These are phyloP conservation scores for Phylloscopus trochiloides DNA, from an alignment of 2,113 vertebrate species.

Conservation along the genomic window DNA sequence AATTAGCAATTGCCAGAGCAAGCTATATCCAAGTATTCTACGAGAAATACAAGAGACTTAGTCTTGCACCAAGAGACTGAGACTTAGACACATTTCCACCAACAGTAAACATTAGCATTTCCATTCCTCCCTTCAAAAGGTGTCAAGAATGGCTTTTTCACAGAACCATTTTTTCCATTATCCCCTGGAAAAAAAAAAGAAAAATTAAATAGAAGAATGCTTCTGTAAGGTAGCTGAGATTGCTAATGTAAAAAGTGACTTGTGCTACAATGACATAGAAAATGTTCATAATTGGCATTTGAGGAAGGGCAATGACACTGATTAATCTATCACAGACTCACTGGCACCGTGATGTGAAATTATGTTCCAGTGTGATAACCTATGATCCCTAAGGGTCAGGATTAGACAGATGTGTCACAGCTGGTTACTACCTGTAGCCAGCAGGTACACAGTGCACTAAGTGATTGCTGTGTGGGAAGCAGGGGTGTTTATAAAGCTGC, in stretches of 20 bases:
- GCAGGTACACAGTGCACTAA: rapidly evolving
- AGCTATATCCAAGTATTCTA: background rate
- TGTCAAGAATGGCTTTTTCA: background rate
- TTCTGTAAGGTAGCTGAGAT: background rate
- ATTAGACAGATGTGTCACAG: background rate
- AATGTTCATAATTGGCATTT: background rate
- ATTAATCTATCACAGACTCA: background rate
- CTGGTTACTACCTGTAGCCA: background rate
- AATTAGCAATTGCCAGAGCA: background rate
- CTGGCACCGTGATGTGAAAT: background rate
- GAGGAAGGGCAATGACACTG: background rate
- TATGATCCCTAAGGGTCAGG: background rate
- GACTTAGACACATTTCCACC: background rate
- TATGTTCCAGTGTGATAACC: background rate
- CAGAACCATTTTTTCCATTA: background rate
- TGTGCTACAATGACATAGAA: background rate
- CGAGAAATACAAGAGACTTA: background rate
- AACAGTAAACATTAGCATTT: background rate
- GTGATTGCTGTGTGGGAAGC: background rate
- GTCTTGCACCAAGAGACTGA: background rate
- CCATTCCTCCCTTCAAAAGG: background rate
- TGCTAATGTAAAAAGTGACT: background rate
- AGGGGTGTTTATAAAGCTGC: background rate
- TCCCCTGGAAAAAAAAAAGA: background rate
- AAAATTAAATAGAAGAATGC: background rate